Evolutionary conservation across 64 coral and sea anemone genomes (phyloP).

Genomic region (Stichodactyla mertensii): DNA sequence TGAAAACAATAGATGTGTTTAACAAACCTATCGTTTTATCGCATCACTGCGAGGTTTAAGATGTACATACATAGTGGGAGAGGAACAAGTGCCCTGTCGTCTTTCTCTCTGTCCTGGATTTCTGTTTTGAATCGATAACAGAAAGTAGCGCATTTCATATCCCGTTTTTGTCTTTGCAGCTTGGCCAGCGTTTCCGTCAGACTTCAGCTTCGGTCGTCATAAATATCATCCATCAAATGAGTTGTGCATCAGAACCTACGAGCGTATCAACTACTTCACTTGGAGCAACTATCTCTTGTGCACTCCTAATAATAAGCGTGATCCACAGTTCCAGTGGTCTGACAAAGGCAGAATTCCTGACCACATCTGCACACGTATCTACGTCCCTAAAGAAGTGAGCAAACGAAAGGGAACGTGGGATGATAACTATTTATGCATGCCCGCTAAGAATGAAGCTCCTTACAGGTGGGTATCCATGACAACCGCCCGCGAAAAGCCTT

Average conservation of each 20-base stretch:
- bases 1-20: too few relatives aligned
- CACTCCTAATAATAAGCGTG: conserved; percentile 41
- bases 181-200: conserved; percentile 66
- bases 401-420: conserved; percentile 44
- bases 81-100: too few relatives aligned
- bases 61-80: too few relatives aligned
- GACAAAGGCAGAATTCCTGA: conserved; percentile 6
- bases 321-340: conserved; percentile 59
- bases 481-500: background rate
- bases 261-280: conserved; percentile 40
- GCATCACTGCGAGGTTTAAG: too few relatives aligned
- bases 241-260: conserved; percentile 59
- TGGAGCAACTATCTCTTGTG: conserved; percentile 72
- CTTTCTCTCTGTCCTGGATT: too few relatives aligned
- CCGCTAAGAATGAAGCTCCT: conserved; percentile 43
- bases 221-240: background rate
- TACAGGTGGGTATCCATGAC: conserved; percentile 55
- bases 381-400: conserved; percentile 36
- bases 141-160: background rate
- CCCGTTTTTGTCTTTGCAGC: conserved; percentile 22
- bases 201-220: conserved; percentile 51
- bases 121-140: too few relatives aligned
- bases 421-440: conserved; percentile 81
- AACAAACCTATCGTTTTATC: too few relatives aligned
- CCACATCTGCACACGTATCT: conserved; percentile 42